Conservation (phyloP, 2,888 invertebrate species). For the Axea sp. region DNA sequence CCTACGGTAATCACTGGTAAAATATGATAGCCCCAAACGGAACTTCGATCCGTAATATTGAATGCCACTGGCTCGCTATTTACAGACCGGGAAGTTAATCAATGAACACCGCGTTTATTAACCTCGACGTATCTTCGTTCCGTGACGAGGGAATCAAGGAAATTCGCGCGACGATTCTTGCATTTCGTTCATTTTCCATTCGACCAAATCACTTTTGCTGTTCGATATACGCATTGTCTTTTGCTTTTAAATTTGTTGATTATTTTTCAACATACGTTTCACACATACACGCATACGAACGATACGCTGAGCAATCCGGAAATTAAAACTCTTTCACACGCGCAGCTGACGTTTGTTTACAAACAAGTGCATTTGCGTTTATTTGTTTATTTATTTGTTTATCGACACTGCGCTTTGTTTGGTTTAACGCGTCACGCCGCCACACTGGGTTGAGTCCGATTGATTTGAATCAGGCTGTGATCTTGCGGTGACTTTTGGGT, state of each 20-base stretch:
- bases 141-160: constrained; percentile 4
- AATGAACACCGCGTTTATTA: constrained; percentile 23
- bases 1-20: constrained; percentile 75
- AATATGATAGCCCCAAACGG: constrained; percentile 72
- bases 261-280: constrained; percentile 27
- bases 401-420: constrained; percentile 47
- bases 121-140: constrained; percentile 14
- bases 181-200: constrained; percentile 1
- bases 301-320: constrained; percentile 35
- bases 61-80: constrained; percentile 33
- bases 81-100: constrained; percentile 24
- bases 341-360: constrained; percentile 38
- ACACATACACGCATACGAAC: constrained; percentile 35
- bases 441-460: constrained; percentile 47
- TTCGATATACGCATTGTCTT: constrained; percentile 2
- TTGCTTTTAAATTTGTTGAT: neutral
- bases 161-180: neutral
- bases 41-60: constrained; percentile 62
- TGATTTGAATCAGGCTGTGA: constrained; percentile 59
- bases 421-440: constrained; percentile 44
- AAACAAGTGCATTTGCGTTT: constrained; percentile 36
- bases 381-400: constrained; percentile 46
- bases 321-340: constrained; percentile 55
- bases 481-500: constrained; percentile 53
- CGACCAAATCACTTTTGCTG: constrained; percentile 17